A percentile compares a stretch with the other conserved stretches of the same genome.
phyloP scores from a whole-genome alignment of 2,113 vertebrate species.

The Catharus bicknelli region DNA sequence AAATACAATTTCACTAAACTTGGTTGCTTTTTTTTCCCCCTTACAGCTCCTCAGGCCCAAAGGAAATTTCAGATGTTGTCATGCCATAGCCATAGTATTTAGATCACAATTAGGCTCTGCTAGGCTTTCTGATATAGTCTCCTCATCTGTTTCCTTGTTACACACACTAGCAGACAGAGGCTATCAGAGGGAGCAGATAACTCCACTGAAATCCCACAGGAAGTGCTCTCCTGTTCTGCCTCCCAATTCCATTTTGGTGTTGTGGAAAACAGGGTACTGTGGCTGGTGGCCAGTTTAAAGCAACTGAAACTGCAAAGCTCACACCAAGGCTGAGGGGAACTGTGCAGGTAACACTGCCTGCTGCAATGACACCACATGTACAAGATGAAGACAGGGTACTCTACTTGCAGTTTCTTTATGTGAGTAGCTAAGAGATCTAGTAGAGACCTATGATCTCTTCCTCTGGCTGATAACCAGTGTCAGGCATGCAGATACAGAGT shows the following conservation, averaged over 20 bases:
- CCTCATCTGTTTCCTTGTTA: neutral
- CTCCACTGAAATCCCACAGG: neutral
- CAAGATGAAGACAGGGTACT: neutral
- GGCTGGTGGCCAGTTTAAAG: neutral
- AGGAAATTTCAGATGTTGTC: neutral
- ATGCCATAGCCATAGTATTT: neutral
- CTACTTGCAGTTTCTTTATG: accelerated
- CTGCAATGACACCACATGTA: neutral
- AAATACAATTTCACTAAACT: neutral
- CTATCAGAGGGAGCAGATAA: neutral
- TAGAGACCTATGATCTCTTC: neutral
- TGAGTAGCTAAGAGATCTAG: neutral
- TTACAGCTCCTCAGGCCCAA: neutral
- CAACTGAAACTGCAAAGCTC: neutral
- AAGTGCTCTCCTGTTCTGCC: neutral
- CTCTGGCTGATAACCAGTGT: neutral
- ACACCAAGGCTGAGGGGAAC: neutral
- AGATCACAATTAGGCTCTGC: accelerated
- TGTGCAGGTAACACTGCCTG: neutral
- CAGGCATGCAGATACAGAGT: neutral
- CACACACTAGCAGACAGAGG: accelerated
- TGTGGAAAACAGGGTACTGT: neutral
- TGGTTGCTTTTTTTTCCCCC: neutral
- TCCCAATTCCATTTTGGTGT: accelerated
- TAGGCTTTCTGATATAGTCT: neutral